Evolutionary conservation across 2,113 vertebrate species (phyloP).

Genomic region (Rutilus rutilus): DNA sequence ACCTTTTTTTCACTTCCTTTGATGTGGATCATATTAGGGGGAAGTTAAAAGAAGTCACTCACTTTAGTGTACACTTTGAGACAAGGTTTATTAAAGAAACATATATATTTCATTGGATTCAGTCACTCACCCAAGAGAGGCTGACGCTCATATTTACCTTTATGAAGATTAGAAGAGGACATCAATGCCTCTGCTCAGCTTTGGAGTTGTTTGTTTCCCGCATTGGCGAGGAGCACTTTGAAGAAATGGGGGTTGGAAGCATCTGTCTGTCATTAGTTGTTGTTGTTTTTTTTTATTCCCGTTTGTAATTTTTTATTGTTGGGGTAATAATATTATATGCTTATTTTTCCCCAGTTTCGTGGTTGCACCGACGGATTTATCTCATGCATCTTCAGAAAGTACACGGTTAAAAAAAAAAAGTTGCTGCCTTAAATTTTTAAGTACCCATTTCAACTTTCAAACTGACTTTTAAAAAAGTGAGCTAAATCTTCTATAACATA

Average conservation of each 20-base stretch:
- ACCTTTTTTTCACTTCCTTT: constrained; percentile 7
- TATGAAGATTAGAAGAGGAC: constrained; percentile 55
- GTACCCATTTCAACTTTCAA: no score
- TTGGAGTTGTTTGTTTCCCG: constrained; percentile 53
- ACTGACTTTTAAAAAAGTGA: no score
- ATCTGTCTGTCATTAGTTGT: constrained; percentile 51
- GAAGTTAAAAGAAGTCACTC: constrained; percentile 45
- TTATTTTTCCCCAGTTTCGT: constrained; percentile 25
- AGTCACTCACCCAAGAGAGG: constrained; percentile 42
- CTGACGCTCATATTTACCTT: constrained; percentile 54
- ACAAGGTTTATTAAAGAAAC: constrained; percentile 44
- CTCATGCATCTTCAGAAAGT: not conserved
- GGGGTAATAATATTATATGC: constrained; percentile 15
- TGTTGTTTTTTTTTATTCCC: constrained; percentile 33
- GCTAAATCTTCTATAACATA: no score
- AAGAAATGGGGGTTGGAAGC: constrained; percentile 45
- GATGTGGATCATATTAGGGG: constrained; percentile 26
- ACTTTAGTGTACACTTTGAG: constrained; percentile 45
- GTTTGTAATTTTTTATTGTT: constrained; percentile 50
- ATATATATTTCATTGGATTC: constrained; percentile 67
- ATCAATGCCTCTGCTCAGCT: constrained; percentile 51
- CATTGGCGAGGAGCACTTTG: constrained; percentile 46
- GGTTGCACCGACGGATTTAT: not conserved
- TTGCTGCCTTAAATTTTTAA: no score
- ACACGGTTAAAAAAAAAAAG: no score